Percentiles rank a stretch among this genome's conserved stretches.
Conservation (phyloP, 2,113 vertebrate species). For the Hoplias malabaricus region DNA sequence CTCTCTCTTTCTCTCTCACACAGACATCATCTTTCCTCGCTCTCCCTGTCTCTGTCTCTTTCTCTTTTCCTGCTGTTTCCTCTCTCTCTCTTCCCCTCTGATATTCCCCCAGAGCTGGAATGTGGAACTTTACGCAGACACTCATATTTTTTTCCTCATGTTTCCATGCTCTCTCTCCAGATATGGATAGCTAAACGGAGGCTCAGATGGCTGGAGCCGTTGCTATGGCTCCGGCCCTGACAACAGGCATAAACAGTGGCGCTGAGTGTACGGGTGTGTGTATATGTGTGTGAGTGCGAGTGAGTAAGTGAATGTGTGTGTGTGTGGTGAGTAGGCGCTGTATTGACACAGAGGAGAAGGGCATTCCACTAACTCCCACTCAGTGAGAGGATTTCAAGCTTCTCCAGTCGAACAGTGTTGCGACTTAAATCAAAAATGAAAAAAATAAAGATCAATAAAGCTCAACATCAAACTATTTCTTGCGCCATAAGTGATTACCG, state of each 20-base stretch:
- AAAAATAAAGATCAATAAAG: too few relatives aligned
- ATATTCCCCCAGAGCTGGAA: slow-evolving; percentile 38
- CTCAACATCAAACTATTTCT: too few relatives aligned
- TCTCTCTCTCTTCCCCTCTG: slow-evolving; percentile 35
- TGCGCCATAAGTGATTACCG: too few relatives aligned
- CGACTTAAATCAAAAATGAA: too few relatives aligned
- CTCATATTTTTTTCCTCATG: slow-evolving; percentile 26
- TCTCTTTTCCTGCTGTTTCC: slow-evolving; percentile 27
- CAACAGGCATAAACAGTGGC: slow-evolving; percentile 64
- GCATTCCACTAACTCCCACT: slow-evolving; percentile 37
- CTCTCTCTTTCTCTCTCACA: neutral
- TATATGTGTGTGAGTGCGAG: slow-evolving; percentile 4
- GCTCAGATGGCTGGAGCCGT: slow-evolving; percentile 56
- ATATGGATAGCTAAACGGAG: slow-evolving; percentile 54
- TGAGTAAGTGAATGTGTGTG: slow-evolving; percentile 1
- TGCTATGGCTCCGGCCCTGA: slow-evolving; percentile 57
- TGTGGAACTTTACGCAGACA: slow-evolving; percentile 28
- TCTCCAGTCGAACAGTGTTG: neutral
- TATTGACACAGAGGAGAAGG: slow-evolving; percentile 35
- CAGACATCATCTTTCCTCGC: slow-evolving; percentile 22
- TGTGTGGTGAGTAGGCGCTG: slow-evolving; percentile 33
- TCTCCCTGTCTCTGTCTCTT: slow-evolving; percentile 6
- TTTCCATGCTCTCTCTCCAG: slow-evolving; percentile 54
- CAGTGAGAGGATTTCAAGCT: neutral
- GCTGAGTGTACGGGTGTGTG: slow-evolving; percentile 7